These are phyloP conservation scores for Tipula confusa DNA, from an alignment of 2,888 invertebrate genomes.

Conservation along the genomic window DNA sequence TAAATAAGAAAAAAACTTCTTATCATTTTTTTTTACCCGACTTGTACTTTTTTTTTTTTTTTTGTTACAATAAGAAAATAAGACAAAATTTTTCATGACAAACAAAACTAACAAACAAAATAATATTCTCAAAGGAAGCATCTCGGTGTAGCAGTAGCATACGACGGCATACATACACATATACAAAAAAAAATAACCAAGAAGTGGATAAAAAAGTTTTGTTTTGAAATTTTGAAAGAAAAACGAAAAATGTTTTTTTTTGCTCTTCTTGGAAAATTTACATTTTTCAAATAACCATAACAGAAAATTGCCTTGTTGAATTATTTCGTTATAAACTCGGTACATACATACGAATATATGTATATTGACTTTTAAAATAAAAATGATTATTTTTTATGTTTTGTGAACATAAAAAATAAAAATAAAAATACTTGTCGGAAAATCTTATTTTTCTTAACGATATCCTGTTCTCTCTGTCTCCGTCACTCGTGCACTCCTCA, in stretches of 20 bases:
- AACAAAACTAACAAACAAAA: slow-evolving; percentile 16
- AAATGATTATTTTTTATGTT: slow-evolving; percentile 25
- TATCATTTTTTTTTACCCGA: background rate
- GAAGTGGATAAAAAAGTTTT: slow-evolving; percentile 6
- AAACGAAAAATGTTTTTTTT: background rate
- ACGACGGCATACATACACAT: no score
- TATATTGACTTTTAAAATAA: slow-evolving; percentile 25
- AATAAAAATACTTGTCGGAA: slow-evolving; percentile 8
- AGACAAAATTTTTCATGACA: slow-evolving; percentile 1
- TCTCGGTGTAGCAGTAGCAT: background rate
- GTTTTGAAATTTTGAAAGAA: background rate
- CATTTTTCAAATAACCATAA: slow-evolving; percentile 25
- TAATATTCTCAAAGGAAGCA: slow-evolving; percentile 9
- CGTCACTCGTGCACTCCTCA: no score
- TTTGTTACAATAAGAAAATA: background rate
- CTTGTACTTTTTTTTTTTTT: background rate
- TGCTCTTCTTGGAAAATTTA: background rate
- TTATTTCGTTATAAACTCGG: slow-evolving; percentile 1
- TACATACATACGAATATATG: background rate
- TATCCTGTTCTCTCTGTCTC: background rate
- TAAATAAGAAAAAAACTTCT: slow-evolving; percentile 8
- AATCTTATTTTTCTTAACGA: background rate
- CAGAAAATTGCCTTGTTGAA: slow-evolving; percentile 25
- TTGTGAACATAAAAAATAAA: background rate
- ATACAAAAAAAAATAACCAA: background rate